Evolutionary conservation across 1,140 invertebrate species (phyloP).

Genomic region (Zaprionus camerounensis): DNA sequence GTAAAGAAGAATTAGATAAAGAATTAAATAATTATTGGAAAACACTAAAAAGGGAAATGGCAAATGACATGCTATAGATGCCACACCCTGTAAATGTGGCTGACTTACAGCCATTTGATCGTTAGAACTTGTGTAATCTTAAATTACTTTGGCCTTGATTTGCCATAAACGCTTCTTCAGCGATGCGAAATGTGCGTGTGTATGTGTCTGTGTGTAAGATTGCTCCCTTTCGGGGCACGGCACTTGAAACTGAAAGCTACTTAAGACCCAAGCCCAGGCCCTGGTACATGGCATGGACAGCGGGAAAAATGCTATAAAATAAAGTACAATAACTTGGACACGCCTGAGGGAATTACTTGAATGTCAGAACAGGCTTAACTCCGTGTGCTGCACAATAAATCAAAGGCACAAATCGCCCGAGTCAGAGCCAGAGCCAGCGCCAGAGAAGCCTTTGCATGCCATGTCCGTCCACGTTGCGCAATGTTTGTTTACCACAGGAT

Average conservation of each 20-base stretch:
- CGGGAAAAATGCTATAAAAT: slow-evolving; percentile 34
- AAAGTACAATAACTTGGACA: slow-evolving; percentile 61
- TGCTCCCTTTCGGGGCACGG: slow-evolving; percentile 33
- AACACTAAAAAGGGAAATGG: background rate
- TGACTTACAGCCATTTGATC: slow-evolving; percentile 14
- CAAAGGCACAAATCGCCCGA: slow-evolving; percentile 41
- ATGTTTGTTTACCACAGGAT: slow-evolving; percentile 31
- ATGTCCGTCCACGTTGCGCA: background rate
- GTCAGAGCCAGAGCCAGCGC: slow-evolving; percentile 2
- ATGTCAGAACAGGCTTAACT: slow-evolving; percentile 51
- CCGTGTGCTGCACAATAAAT: slow-evolving; percentile 52
- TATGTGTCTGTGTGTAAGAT: background rate
- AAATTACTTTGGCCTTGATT: slow-evolving; percentile 65
- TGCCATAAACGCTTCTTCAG: slow-evolving; percentile 17
- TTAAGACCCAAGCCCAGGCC: slow-evolving; percentile 20
- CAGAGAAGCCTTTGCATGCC: slow-evolving; percentile 18
- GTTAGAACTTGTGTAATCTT: slow-evolving; percentile 66
- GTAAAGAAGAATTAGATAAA: background rate
- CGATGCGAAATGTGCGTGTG: slow-evolving; percentile 19
- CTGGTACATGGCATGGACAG: slow-evolving; percentile 12
- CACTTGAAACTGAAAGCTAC: slow-evolving; percentile 51
- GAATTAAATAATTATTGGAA: background rate
- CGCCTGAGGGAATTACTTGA: slow-evolving; percentile 61
- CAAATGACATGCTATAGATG: background rate
- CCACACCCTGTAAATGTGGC: slow-evolving; percentile 31